A percentile compares a stretch with the other conserved stretches of the same genome.
Conservation (phyloP, 2,797 vertebrate genomes). For the Paratrypauchen microcephalus region DNA sequence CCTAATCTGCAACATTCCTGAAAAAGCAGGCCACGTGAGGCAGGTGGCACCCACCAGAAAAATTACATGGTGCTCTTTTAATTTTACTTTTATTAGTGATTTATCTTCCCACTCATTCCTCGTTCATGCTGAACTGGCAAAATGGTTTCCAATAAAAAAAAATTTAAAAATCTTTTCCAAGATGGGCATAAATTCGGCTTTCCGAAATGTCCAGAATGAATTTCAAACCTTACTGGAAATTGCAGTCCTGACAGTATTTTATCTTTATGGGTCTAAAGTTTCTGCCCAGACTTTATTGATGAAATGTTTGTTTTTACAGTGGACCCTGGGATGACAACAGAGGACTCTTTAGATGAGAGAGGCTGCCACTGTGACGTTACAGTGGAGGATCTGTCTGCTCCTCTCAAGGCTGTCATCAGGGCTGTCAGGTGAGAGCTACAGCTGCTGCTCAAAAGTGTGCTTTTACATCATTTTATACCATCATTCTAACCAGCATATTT, state of each 20-base stretch:
- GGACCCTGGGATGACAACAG: slow-evolving; percentile 84
- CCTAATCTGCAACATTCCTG: background rate
- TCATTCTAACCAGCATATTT: background rate
- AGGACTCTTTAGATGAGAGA: slow-evolving; percentile 91
- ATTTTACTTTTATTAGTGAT: too few species aligned
- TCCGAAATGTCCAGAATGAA: background rate
- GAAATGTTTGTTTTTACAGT: slow-evolving; percentile 69
- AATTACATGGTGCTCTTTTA: too few species aligned
- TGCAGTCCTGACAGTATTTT: background rate
- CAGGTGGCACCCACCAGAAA: too few species aligned
- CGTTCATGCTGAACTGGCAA: too few species aligned
- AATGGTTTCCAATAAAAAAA: too few species aligned
- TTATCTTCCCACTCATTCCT: too few species aligned
- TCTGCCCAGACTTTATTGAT: slow-evolving; percentile 17
- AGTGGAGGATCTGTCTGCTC: slow-evolving; percentile 91
- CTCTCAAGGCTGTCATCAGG: slow-evolving; percentile 93
- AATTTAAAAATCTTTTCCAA: too few species aligned
- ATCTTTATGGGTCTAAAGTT: too few species aligned
- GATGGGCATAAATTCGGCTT: background rate
- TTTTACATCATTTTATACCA: background rate
- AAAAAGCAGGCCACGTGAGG: background rate
- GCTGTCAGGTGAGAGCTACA: slow-evolving; percentile 87
- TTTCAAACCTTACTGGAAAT: background rate
- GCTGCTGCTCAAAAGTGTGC: background rate
- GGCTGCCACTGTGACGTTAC: slow-evolving; percentile 95